A percentile compares a stretch with the other conserved stretches of the same genome.
Conservation (phyloP, 2,888 invertebrate species). For the Sesia bembeciformis region DNA sequence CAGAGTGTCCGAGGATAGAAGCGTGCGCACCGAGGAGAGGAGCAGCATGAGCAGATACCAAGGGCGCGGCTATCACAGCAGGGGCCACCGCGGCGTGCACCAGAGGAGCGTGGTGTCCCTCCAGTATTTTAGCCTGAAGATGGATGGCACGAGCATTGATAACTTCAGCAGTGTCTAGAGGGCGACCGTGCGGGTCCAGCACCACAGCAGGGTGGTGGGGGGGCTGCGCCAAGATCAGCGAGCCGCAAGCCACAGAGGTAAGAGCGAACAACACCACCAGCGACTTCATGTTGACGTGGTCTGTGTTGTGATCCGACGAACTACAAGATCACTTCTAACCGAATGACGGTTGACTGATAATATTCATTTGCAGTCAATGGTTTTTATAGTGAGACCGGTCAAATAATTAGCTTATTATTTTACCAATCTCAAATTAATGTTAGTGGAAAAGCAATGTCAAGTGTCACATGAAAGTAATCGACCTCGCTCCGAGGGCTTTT, state of each 20-base stretch:
- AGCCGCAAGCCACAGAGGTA: conserved; percentile 54
- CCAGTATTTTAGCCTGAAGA: conserved; percentile 21
- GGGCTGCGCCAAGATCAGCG: conserved; percentile 19
- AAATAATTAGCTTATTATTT: conserved; percentile 38
- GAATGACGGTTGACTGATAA: conserved; percentile 48
- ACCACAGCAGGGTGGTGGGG: conserved; percentile 21
- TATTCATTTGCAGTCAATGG: conserved; percentile 22
- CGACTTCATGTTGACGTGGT: conserved; percentile 31
- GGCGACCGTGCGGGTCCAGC: conserved; percentile 20
- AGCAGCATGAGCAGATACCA: conserved; percentile 16
- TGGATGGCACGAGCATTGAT: conserved; percentile 19
- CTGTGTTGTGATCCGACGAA: conserved; percentile 19
- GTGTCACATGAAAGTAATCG: conserved; percentile 54
- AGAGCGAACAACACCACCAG: conserved; percentile 64
- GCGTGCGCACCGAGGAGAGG: conserved; percentile 9
- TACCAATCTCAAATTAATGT: conserved; percentile 25
- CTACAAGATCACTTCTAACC: conserved; percentile 25
- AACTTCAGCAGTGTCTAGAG: conserved; percentile 24
- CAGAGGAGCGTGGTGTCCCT: conserved; percentile 9
- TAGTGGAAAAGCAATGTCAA: conserved; percentile 53
- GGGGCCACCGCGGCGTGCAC: conserved; percentile 16
- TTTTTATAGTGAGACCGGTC: conserved; percentile 60
- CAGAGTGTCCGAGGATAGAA: conserved; percentile 20
- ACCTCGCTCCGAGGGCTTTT: conserved; percentile 21
- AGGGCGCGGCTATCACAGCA: conserved; percentile 15